phyloP scores from a whole-genome alignment of 2,113 vertebrate genomes.

The Phalacrocorax carbo region DNA sequence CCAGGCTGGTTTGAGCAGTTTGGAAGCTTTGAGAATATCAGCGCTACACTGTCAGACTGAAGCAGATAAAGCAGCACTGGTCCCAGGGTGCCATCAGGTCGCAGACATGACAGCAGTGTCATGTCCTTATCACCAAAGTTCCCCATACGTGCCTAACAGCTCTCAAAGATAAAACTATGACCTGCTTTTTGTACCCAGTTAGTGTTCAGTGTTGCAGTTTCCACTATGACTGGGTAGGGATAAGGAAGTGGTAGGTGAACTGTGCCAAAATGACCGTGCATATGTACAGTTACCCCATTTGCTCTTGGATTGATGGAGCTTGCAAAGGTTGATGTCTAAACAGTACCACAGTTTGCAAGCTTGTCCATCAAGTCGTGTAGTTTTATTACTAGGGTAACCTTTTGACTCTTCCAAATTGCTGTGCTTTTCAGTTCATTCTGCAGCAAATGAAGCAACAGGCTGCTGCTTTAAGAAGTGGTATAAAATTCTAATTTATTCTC shows the following conservation, averaged over 20 bases:
- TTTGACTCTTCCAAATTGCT: not conserved
- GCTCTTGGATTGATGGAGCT: not conserved
- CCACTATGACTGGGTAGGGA: too few relatives aligned
- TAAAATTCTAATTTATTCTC: not conserved
- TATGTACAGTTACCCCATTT: not conserved
- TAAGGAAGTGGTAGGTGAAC: not conserved
- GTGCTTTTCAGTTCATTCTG: not conserved
- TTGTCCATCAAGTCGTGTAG: not conserved
- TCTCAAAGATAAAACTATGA: not conserved
- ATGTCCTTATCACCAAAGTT: not conserved
- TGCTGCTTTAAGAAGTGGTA: not conserved
- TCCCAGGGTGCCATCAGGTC: not conserved
- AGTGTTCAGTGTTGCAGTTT: not conserved
- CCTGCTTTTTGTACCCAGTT: not conserved
- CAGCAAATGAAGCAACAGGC: not conserved
- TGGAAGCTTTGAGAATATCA: not conserved
- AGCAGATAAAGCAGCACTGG: not conserved
- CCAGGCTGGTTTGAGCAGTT: not conserved
- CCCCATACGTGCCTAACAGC: accelerated
- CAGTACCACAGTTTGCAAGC: not conserved
- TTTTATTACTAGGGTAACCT: not conserved
- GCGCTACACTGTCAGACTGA: not conserved
- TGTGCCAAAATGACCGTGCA: not conserved
- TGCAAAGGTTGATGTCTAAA: not conserved
- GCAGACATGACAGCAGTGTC: not conserved